phyloP scores from a whole-genome alignment of 2,888 invertebrate genomes.

The Meiosimyza decipiens region DNA sequence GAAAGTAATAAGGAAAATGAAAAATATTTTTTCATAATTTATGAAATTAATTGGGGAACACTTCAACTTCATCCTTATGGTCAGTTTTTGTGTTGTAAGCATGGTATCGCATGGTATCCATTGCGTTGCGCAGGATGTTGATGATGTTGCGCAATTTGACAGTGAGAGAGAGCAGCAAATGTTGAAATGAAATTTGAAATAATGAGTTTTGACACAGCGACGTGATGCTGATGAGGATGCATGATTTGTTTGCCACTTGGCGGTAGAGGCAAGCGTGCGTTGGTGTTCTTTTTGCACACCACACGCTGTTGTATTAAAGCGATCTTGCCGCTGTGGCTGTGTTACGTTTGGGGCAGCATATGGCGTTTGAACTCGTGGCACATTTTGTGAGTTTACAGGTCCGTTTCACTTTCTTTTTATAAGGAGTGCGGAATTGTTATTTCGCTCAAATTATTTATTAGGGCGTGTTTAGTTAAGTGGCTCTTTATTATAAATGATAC shows the following conservation, averaged over 20 bases:
- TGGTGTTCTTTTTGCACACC: background rate
- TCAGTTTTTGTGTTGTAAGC: background rate
- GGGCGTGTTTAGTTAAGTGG: too few species aligned
- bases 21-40: slow-evolving; percentile 53
- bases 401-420: too few species aligned
- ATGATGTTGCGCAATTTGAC: slow-evolving; percentile 28
- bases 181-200: slow-evolving; percentile 17
- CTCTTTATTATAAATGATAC: too few species aligned
- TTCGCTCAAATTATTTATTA: too few species aligned
- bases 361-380: background rate
- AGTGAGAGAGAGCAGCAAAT: background rate
- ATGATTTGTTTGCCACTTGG: slow-evolving; percentile 3
- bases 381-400: slow-evolving; percentile 3
- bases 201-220: background rate
- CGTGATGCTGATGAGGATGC: slow-evolving; percentile 12
- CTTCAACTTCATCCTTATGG: slow-evolving; percentile 5
- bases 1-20: slow-evolving; percentile 46
- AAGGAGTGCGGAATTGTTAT: too few species aligned
- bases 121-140: background rate
- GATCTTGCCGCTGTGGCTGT: background rate
- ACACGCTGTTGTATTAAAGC: too few species aligned
- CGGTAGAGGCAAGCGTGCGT: background rate
- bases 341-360: background rate
- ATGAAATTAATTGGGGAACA: slow-evolving; percentile 50
- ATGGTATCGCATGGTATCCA: background rate